A percentile compares a stretch with the other conserved stretches of the same genome.
phyloP scores from a whole-genome alignment of 2,888 invertebrate genomes.

The Diloba caeruleocephala region DNA sequence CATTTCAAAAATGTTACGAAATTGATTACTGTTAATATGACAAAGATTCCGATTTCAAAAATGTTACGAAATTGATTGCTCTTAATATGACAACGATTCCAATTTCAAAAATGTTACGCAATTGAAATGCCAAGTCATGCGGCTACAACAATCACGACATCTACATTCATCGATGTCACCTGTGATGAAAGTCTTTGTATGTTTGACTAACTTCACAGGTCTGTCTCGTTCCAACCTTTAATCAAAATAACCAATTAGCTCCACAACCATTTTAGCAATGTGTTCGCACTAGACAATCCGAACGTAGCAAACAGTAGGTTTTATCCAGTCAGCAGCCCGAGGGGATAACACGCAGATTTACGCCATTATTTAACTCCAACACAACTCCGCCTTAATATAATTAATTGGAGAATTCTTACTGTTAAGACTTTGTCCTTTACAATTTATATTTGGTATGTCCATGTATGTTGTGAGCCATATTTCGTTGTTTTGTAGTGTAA shows the following conservation, averaged over 20 bases:
- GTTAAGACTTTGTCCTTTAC: constrained; percentile 30
- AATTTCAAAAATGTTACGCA: no score
- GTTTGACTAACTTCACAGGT: no score
- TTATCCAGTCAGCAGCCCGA: constrained; percentile 60
- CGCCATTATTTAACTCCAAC: constrained; percentile 66
- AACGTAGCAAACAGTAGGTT: constrained; percentile 59
- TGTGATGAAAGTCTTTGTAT: no score
- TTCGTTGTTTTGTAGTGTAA: constrained; percentile 6
- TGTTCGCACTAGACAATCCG: constrained; percentile 50
- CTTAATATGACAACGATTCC: no score
- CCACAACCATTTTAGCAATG: constrained; percentile 12
- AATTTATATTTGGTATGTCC: constrained; percentile 10
- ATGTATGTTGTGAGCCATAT: constrained; percentile 7
- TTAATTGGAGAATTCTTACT: constrained; percentile 64
- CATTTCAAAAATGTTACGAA: no score
- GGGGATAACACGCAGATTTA: constrained; percentile 67
- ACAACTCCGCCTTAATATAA: constrained; percentile 64
- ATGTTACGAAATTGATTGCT: no score
- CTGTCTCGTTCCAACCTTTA: background rate
- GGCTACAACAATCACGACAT: no score
- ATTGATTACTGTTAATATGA: no score
- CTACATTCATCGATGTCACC: no score
- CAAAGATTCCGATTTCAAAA: no score
- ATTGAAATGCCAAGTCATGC: no score
- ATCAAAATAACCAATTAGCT: background rate